phyloP scores from a whole-genome alignment of 2,797 vertebrate genomes.

The Poecilia velifera region DNA sequence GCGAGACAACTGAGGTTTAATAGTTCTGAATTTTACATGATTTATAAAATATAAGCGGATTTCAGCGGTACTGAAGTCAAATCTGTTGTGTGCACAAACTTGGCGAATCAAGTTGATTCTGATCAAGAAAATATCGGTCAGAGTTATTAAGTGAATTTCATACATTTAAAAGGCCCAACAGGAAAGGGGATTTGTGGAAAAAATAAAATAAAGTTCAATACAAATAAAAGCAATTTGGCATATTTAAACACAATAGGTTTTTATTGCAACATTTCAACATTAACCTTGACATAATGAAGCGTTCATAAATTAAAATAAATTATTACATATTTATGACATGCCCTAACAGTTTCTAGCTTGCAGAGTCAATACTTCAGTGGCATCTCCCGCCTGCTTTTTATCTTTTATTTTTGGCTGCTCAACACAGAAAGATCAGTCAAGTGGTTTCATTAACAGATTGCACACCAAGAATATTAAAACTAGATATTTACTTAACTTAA shows the following conservation, averaged over 20 bases:
- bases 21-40: too few species aligned
- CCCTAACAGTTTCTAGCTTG: background rate
- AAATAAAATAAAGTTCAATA: background rate
- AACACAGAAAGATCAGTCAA: conserved; percentile 6
- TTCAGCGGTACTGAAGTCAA: too few species aligned
- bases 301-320: background rate
- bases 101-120: background rate
- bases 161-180: background rate
- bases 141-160: background rate
- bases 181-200: background rate
- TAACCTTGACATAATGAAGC: background rate
- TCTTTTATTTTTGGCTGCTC: background rate
- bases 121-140: background rate
- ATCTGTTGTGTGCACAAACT: background rate
- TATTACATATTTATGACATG: background rate
- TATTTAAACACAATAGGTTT: background rate
- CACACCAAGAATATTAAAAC: background rate
- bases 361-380: background rate
- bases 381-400: background rate
- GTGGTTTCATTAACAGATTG: background rate
- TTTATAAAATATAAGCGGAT: too few species aligned
- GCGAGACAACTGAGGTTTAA: too few species aligned
- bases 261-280: background rate
- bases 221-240: background rate
- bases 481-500: background rate